These are phyloP conservation scores for Syndactyla subalaris DNA, from an alignment of 2,797 vertebrate genomes.

Conservation along the genomic window DNA sequence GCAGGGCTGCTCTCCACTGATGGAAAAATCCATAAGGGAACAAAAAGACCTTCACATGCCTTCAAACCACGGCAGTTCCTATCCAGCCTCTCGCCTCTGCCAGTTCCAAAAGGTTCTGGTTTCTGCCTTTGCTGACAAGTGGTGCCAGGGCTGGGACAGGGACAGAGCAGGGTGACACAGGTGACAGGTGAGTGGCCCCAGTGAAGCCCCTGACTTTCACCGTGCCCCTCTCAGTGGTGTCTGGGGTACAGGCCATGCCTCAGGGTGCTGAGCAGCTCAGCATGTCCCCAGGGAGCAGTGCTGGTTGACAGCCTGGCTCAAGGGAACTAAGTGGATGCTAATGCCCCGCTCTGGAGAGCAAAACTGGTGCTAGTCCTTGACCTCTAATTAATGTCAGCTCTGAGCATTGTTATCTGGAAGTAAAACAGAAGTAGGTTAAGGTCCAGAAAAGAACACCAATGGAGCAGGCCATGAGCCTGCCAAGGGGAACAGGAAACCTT, in stretches of 20 bases:
- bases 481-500: not conserved
- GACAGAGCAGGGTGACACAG: too few species aligned
- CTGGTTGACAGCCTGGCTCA: not conserved
- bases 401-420: not conserved
- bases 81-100: not conserved
- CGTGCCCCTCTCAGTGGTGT: not conserved
- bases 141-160: not conserved
- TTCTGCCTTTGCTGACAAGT: not conserved
- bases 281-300: not conserved
- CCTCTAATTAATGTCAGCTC: not conserved
- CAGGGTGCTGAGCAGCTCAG: not conserved
- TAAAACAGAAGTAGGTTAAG: not conserved
- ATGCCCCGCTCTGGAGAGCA: fast-evolving
- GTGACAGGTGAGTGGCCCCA: not conserved
- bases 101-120: not conserved
- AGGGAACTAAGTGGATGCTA: not conserved
- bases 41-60: not conserved
- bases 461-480: fast-evolving
- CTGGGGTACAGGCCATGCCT: not conserved
- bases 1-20: not conserved
- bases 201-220: fast-evolving
- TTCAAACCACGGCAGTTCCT: not conserved
- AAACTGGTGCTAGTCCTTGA: not conserved
- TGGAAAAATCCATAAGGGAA: not conserved
- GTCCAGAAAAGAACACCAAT: not conserved